Base-by-base conservation (phyloP, 2,888 invertebrate species). In the Drosophila multiciliata region DNA sequence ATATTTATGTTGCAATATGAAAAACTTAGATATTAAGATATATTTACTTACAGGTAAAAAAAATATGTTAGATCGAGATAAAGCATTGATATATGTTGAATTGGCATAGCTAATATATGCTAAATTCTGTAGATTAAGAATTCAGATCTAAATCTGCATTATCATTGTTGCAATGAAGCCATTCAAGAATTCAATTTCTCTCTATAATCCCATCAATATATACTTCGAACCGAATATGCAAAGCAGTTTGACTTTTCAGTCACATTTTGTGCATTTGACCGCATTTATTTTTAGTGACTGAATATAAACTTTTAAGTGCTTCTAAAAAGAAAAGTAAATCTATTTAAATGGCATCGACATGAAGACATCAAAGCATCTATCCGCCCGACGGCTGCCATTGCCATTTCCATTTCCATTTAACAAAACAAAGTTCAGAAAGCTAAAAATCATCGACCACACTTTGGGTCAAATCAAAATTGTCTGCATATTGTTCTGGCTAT, bases 311-410 rank as follows among this genome's bases (percentile, higher is more conserved):
- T 68, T 64, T 52, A 36, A 66, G 65, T 42, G 45, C 36, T 54
- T 49, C 36, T 42, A 42, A 52, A 66, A 23, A 20, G 7, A 48
- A 45, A 23, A 42, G 36, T 58, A 63, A 33, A 57, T 67, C 63
- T 58, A 64, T 79, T 73, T 45, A 57, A 77, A 65, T 62, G 54
- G 45, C 57, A 61, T 65, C 54, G 54, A 66, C 66, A 67, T 58
- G 63, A 71, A 71, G 71, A 79, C 71, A 74, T 81, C 71, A 77
- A 82, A 77, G 68, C 42, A 45, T 36, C 29, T 38, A 38, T n/a
- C n/a, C 40, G 26, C 6, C 20, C 54, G 26, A 12, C 23, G 48
- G 32, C 40, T 40, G 59, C 15, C 55, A 32, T 57, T 38, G 60
- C n/a, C 53, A 61, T 60, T 61, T 59, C 64, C 55, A 75, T 49